Evolutionary conservation across 2,113 vertebrate genomes (phyloP).

Genomic region (Okapia johnstoni): DNA sequence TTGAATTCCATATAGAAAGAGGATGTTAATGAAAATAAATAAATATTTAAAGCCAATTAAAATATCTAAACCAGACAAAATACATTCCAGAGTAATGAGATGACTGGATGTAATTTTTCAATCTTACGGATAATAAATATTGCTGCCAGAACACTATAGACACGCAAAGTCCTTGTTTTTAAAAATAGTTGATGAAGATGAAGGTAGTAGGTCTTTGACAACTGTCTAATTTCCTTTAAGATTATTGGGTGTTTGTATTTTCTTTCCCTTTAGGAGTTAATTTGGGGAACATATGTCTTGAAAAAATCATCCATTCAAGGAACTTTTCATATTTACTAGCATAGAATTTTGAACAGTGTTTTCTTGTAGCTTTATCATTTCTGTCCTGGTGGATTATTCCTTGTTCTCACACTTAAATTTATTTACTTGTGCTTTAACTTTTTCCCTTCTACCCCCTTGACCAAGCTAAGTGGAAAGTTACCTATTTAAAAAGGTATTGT

Average conservation of each 20-base stretch:
- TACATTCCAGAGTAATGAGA: background rate
- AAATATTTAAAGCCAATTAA: background rate
- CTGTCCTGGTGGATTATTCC: background rate
- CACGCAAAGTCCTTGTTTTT: background rate
- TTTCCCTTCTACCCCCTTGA: background rate
- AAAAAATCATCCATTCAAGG: background rate
- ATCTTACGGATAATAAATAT: background rate
- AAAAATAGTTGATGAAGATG: background rate
- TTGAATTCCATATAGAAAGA: background rate
- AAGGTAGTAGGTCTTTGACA: background rate
- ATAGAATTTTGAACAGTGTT: background rate
- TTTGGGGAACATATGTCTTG: background rate
- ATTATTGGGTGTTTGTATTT: background rate
- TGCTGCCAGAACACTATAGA: background rate
- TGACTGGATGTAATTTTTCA: background rate
- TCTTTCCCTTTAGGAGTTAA: background rate
- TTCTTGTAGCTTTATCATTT: background rate
- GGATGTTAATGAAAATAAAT: background rate
- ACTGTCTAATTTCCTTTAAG: background rate
- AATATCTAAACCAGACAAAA: background rate
- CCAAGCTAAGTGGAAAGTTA: background rate
- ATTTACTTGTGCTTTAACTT: background rate
- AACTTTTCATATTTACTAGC: background rate
- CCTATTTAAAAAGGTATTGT: background rate
- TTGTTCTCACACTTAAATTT: background rate